phyloP scores from a whole-genome alignment of 2,797 vertebrate genomes.

The Phylloscopus collybita region DNA sequence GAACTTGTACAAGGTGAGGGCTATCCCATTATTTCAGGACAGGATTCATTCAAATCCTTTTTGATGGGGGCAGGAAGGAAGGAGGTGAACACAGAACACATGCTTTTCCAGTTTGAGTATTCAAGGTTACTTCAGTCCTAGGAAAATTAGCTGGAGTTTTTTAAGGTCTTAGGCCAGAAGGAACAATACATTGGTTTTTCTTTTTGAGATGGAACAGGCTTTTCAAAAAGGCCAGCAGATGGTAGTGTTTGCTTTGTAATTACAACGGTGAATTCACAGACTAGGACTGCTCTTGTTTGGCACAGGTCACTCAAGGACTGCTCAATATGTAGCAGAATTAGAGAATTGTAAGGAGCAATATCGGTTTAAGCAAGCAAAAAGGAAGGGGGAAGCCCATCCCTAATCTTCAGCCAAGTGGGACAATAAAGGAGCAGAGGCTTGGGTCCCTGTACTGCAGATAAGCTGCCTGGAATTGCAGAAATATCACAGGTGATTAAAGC shows the following conservation, averaged over 20 bases:
- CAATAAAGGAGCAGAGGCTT: background rate
- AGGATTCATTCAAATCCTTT: background rate
- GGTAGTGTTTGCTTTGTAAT: constrained; percentile 75
- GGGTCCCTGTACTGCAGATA: background rate
- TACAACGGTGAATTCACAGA: background rate
- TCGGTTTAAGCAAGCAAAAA: constrained; percentile 1
- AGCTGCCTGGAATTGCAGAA: background rate
- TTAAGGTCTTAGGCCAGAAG: background rate
- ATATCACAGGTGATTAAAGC: background rate
- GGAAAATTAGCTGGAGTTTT: background rate
- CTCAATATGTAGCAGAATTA: background rate
- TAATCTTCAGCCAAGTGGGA: background rate
- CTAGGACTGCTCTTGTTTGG: background rate
- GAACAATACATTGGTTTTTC: fast-evolving
- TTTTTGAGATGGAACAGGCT: background rate
- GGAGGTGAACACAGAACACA: fast-evolving
- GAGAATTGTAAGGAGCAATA: constrained; percentile 2
- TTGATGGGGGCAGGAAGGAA: background rate
- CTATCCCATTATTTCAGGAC: background rate
- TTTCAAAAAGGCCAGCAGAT: constrained; percentile 70
- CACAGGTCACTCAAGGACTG: constrained; percentile 70
- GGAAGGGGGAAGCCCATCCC: background rate
- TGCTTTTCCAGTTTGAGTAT: background rate
- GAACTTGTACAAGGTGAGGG: background rate
- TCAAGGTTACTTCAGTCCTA: background rate